Evolutionary conservation across 1,140 invertebrate genomes (phyloP).

Genomic region (Scaptodrosophila lebanonensis): DNA sequence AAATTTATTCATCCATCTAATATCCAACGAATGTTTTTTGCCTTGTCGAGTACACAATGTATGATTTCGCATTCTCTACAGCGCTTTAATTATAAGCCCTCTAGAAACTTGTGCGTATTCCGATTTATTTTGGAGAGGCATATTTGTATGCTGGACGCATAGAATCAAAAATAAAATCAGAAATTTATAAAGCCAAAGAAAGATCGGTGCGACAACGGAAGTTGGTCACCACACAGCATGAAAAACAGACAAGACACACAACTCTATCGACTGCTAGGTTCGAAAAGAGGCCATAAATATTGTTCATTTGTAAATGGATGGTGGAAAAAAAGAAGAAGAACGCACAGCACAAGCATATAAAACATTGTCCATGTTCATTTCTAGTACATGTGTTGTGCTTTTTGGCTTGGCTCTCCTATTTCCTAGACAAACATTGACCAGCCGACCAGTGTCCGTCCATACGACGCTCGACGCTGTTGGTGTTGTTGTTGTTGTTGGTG

Average conservation of each 20-base stretch:
- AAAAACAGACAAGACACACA: conserved; percentile 8
- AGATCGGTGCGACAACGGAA: conserved; percentile 50
- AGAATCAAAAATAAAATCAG: conserved; percentile 47
- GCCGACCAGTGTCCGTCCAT: conserved; percentile 2
- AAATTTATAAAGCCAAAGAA: conserved; percentile 38
- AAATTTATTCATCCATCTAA: conserved; percentile 23
- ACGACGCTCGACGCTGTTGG: conserved; percentile 1
- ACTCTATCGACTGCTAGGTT: conserved; percentile 20
- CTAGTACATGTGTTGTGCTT: conserved; percentile 9
- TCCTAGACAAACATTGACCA: conserved; percentile 56
- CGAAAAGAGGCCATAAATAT: conserved; percentile 69
- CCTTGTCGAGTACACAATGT: too few species aligned
- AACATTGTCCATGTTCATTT: conserved; percentile 56
- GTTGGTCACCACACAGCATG: conserved; percentile 14
- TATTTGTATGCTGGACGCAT: conserved; percentile 34
- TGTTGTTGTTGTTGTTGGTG: conserved; percentile 18
- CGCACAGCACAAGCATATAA: conserved; percentile 54
- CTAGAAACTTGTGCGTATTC: too few species aligned
- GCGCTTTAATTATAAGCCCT: too few species aligned
- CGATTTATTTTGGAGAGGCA: too few species aligned
- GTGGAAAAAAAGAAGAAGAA: conserved; percentile 40
- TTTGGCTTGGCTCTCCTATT: conserved; percentile 25
- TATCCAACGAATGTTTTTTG: too few species aligned
- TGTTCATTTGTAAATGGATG: conserved; percentile 74
- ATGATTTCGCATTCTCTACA: too few species aligned